Conservation (phyloP, 2,888 invertebrate genomes). For the Tenthredo distinguenda region DNA sequence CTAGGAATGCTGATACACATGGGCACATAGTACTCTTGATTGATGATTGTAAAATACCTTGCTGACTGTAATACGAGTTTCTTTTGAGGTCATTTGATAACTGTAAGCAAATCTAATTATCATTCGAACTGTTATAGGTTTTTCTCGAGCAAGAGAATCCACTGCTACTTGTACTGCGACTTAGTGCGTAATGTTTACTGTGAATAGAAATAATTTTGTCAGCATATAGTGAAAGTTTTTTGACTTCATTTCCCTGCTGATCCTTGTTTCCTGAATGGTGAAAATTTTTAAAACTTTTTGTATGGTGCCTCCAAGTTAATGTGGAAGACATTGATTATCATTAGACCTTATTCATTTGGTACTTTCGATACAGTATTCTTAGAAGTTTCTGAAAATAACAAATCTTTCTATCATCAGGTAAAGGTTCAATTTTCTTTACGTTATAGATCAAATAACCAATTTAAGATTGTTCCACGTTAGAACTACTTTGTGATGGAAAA, state of each 20-base stretch:
- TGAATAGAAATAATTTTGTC: slow-evolving; percentile 26
- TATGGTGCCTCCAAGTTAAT: neutral
- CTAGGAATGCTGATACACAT: neutral
- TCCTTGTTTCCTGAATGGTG: slow-evolving; percentile 11
- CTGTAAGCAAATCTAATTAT: neutral
- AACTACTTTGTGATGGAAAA: neutral
- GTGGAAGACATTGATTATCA: neutral
- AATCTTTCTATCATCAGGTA: neutral
- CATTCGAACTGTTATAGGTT: neutral
- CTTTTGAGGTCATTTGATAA: slow-evolving; percentile 14
- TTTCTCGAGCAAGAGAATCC: slow-evolving; percentile 20
- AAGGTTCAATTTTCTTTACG: neutral
- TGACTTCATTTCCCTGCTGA: slow-evolving; percentile 17
- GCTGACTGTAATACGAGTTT: neutral
- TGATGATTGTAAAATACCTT: slow-evolving; percentile 15
- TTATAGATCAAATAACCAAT: neutral
- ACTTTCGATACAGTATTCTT: neutral
- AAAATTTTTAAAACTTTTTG: neutral
- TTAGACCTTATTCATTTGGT: neutral
- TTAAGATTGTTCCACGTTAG: neutral
- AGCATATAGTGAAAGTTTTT: slow-evolving; percentile 35
- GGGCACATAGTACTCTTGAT: neutral
- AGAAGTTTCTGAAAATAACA: neutral
- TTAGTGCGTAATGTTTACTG: slow-evolving; percentile 21
- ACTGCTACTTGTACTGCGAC: slow-evolving; percentile 7